Conservation (phyloP, 1,140 invertebrate species). For the Aphidius gifuensis region DNA sequence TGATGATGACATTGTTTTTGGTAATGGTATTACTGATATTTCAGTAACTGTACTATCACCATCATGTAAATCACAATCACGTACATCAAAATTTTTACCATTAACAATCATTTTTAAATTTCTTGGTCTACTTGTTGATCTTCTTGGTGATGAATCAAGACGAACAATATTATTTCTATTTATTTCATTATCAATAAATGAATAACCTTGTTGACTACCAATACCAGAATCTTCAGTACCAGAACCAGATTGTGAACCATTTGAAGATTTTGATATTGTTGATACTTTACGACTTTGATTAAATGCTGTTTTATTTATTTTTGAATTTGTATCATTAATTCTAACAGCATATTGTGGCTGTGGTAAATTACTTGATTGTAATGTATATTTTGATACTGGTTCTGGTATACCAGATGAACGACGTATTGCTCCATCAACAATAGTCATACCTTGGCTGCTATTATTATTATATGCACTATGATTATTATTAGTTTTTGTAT, state of each 20-base stretch:
- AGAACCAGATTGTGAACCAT: conserved; percentile 54
- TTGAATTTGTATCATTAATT: conserved; percentile 60
- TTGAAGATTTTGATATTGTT: conserved; percentile 35
- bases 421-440: not conserved
- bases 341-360: conserved; percentile 67
- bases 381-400: conserved; percentile 61
- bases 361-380: conserved; percentile 71
- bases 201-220: conserved; percentile 57
- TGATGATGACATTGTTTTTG: conserved; percentile 45
- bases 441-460: too few species aligned
- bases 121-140: conserved; percentile 51
- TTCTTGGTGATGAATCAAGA: conserved; percentile 34
- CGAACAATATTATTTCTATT: too few species aligned
- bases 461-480: too few species aligned
- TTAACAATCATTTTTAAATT: conserved; percentile 60
- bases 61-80: conserved; percentile 53
- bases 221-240: conserved; percentile 63
- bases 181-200: conserved; percentile 40
- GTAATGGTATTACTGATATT: conserved; percentile 58
- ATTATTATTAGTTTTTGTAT: too few species aligned
- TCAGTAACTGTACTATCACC: conserved; percentile 58
- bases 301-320: conserved; percentile 69
- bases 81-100: conserved; percentile 61
- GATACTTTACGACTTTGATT: conserved; percentile 59
- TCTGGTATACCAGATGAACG: conserved; percentile 37